Evolutionary conservation across 1,140 invertebrate genomes (phyloP).

Genomic region (Catajapyx aquilonaris): DNA sequence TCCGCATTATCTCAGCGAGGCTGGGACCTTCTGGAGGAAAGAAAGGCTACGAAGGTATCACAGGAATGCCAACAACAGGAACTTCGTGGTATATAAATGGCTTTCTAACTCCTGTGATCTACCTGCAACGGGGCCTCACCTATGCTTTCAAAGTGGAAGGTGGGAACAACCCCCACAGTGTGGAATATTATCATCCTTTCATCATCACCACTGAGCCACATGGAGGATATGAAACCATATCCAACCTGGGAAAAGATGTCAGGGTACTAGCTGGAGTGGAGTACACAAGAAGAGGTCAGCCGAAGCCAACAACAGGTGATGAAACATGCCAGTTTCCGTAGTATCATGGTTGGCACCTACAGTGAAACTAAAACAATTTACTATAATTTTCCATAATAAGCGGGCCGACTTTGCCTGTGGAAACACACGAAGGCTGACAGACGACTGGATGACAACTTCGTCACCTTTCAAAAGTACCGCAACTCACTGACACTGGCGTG

Average conservation of each 20-base stretch:
- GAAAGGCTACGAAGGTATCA: conserved; percentile 53
- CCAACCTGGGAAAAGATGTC: conserved; percentile 45
- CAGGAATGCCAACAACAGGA: conserved; percentile 33
- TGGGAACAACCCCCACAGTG: conserved; percentile 73
- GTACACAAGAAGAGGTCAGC: conserved; percentile 52
- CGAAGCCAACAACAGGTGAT: conserved; percentile 45
- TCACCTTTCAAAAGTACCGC: conserved; percentile 63
- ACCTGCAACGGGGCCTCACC: conserved; percentile 58
- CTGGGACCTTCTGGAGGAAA: conserved; percentile 59
- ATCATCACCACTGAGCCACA: conserved; percentile 72
- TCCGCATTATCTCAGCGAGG: conserved; percentile 49
- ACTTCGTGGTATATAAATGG: conserved; percentile 74
- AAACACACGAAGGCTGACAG: conserved; percentile 42
- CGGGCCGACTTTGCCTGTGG: conserved; percentile 54
- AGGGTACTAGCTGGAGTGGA: conserved; percentile 69
- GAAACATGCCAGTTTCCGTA: neutral
- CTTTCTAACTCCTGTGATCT: conserved; percentile 61
- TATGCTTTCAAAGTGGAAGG: conserved; percentile 65
- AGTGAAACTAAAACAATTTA: conserved; percentile 9
- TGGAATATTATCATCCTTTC: conserved; percentile 73
- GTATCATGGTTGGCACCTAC: conserved; percentile 3
- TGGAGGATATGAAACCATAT: conserved; percentile 54
- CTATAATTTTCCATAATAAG: conserved; percentile 20
- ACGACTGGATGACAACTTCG: conserved; percentile 53
- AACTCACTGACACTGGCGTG: conserved; percentile 44